Conservation (phyloP, 2,113 vertebrate species). For the Pleuronectes platessa region DNA sequence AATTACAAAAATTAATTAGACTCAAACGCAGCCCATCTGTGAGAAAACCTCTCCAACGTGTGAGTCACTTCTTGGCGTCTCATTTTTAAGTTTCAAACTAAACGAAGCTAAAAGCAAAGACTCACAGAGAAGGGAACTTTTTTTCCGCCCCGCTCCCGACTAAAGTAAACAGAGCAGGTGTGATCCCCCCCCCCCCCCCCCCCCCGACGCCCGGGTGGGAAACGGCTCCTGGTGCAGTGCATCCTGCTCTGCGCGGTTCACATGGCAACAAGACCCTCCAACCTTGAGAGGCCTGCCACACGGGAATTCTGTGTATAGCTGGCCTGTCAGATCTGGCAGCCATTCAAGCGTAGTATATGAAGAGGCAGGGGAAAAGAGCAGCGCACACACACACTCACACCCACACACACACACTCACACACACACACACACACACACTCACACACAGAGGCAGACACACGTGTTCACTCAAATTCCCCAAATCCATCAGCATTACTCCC, state of each 20-base stretch:
- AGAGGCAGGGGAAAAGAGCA: slow-evolving; percentile 48
- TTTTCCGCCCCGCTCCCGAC: not conserved
- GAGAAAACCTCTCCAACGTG: slow-evolving; percentile 27
- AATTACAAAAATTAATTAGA: slow-evolving; percentile 35
- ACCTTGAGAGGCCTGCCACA: slow-evolving; percentile 60
- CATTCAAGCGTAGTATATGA: slow-evolving; percentile 65
- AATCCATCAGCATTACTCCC: slow-evolving; percentile 58
- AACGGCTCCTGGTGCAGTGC: slow-evolving; percentile 24
- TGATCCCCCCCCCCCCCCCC: slow-evolving; percentile 22
- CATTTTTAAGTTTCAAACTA: slow-evolving; percentile 11
- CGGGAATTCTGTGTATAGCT: slow-evolving; percentile 70
- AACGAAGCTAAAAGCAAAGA: not conserved
- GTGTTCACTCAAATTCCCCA: slow-evolving; percentile 58
- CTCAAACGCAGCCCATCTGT: slow-evolving; percentile 56
- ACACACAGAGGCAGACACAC: slow-evolving; percentile 18
- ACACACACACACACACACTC: slow-evolving; percentile 12
- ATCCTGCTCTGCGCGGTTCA: slow-evolving; percentile 68
- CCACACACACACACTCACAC: too few relatives aligned
- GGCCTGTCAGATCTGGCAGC: slow-evolving; percentile 73
- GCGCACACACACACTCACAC: not conserved
- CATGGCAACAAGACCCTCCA: slow-evolving; percentile 76
- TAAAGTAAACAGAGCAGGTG: slow-evolving; percentile 53
- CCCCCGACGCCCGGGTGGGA: slow-evolving; percentile 19
- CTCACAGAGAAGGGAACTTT: slow-evolving; percentile 1
- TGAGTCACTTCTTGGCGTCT: not conserved